These are phyloP conservation scores for Caenorhabditis afra DNA, from an alignment of 2,888 invertebrate genomes.

Conservation along the genomic window DNA sequence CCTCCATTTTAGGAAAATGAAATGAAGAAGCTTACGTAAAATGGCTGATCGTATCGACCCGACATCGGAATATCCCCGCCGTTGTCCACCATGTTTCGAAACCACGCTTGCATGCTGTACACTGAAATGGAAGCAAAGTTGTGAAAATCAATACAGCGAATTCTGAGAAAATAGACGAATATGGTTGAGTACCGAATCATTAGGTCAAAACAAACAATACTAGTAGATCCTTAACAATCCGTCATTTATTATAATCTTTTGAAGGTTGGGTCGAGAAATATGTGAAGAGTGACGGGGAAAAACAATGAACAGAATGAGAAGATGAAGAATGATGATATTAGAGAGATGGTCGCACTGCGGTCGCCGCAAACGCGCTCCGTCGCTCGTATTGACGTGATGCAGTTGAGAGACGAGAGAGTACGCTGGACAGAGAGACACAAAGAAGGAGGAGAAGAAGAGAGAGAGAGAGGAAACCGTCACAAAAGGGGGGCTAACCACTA, in stretches of 20 bases:
- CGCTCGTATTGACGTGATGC: not conserved
- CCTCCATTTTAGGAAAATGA: slow-evolving; percentile 21
- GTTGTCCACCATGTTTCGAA: slow-evolving; percentile 32
- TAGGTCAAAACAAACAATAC: not conserved
- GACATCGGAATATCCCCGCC: slow-evolving; percentile 4
- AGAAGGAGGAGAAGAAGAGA: slow-evolving; percentile 9
- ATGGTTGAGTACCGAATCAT: not conserved
- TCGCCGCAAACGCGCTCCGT: slow-evolving; percentile 39
- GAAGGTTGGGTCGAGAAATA: not conserved
- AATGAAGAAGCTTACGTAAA: slow-evolving; percentile 33
- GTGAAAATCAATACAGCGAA: not conserved
- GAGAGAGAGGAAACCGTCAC: slow-evolving; percentile 32
- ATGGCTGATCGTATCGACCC: slow-evolving; percentile 44
- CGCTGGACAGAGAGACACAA: not conserved
- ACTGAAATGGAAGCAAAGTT: not conserved
- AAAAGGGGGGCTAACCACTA: slow-evolving; percentile 25
- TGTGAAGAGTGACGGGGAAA: slow-evolving; percentile 1
- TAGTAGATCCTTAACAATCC: not conserved
- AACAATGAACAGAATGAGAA: slow-evolving; percentile 26
- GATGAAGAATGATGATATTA: slow-evolving; percentile 44
- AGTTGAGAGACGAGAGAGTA: not conserved
- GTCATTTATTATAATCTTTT: slow-evolving; percentile 38
- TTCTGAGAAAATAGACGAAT: not conserved
- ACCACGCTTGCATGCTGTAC: slow-evolving; percentile 51
- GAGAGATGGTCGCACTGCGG: not conserved